A percentile compares a stretch with the other conserved stretches of the same genome.
Conservation (phyloP, 2,888 invertebrate species). For the Drosophila hamatofila region DNA sequence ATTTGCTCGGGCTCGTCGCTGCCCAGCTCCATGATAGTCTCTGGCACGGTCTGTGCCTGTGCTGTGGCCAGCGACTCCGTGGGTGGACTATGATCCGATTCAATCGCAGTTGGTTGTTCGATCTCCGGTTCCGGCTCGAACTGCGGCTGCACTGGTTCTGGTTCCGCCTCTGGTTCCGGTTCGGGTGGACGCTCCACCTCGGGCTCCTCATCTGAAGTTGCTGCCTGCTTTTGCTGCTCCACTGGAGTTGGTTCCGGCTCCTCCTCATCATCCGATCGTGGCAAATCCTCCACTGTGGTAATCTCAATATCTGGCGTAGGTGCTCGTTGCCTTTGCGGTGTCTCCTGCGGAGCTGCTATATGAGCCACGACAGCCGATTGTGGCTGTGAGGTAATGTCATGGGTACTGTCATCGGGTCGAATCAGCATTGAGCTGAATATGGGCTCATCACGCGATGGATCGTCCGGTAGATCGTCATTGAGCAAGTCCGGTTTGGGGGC, state of each 20-base stretch:
- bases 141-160: slow-evolving; percentile 20
- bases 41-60: slow-evolving; percentile 70
- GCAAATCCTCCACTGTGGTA: slow-evolving; percentile 84
- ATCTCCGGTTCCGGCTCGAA: slow-evolving; percentile 31
- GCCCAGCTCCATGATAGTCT: slow-evolving; percentile 64
- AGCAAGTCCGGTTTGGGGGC: slow-evolving; percentile 86
- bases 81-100: slow-evolving; percentile 79
- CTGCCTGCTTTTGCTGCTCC: slow-evolving; percentile 9
- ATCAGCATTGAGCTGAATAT: slow-evolving; percentile 82
- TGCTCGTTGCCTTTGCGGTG: slow-evolving; percentile 75
- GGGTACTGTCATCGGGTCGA: slow-evolving; percentile 83
- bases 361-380: slow-evolving; percentile 79
- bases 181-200: slow-evolving; percentile 71
- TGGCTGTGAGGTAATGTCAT: slow-evolving; percentile 83
- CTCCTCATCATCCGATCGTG: slow-evolving; percentile 84
- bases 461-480: slow-evolving; percentile 86
- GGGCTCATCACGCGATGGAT: slow-evolving; percentile 66
- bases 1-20: slow-evolving; percentile 82
- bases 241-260: slow-evolving; percentile 69
- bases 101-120: slow-evolving; percentile 38
- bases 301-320: slow-evolving; percentile 85
- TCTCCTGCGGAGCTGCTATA: slow-evolving; percentile 78
- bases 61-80: slow-evolving; percentile 79
- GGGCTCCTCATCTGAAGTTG: slow-evolving; percentile 67
- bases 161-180: slow-evolving; percentile 4